These are phyloP conservation scores for Ctenopoma multispine DNA, from an alignment of 2,797 vertebrate genomes.

Conservation along the genomic window DNA sequence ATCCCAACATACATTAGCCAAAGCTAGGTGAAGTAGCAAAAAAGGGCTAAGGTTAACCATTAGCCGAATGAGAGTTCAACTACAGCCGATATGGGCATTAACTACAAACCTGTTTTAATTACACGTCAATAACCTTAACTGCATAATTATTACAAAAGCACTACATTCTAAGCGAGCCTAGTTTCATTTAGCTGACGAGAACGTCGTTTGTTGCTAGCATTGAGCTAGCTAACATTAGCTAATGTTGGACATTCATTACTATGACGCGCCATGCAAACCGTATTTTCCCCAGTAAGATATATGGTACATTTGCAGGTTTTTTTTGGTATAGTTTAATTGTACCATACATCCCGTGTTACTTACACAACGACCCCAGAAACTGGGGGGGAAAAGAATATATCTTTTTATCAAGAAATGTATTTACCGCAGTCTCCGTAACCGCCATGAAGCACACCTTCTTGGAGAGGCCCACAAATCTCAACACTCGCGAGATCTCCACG, in stretches of 20 bases:
- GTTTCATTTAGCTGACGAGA: constrained; percentile 11
- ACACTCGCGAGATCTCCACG: constrained; percentile 55
- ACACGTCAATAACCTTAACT: rapidly evolving
- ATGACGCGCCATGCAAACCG: constrained; percentile 51
- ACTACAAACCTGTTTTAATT: rapidly evolving
- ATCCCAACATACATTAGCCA: constrained; percentile 1
- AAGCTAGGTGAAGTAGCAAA: background rate
- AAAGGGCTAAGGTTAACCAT: background rate
- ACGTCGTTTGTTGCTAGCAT: constrained; percentile 48
- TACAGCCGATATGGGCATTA: background rate
- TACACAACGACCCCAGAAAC: background rate
- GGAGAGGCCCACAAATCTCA: constrained; percentile 50
- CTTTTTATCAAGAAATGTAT: constrained; percentile 58
- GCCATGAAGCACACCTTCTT: constrained; percentile 83
- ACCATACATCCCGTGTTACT: background rate
- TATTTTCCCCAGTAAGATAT: background rate
- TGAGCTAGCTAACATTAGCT: constrained; percentile 54
- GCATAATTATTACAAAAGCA: background rate
- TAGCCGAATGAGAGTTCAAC: background rate
- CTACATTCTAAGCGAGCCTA: constrained; percentile 13
- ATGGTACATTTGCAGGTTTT: background rate
- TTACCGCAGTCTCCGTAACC: constrained; percentile 85
- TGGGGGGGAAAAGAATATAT: constrained; percentile 9
- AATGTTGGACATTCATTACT: constrained; percentile 36
- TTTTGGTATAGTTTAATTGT: rapidly evolving